Conservation (phyloP, 2,113 vertebrate genomes). For the Oplegnathus fasciatus region DNA sequence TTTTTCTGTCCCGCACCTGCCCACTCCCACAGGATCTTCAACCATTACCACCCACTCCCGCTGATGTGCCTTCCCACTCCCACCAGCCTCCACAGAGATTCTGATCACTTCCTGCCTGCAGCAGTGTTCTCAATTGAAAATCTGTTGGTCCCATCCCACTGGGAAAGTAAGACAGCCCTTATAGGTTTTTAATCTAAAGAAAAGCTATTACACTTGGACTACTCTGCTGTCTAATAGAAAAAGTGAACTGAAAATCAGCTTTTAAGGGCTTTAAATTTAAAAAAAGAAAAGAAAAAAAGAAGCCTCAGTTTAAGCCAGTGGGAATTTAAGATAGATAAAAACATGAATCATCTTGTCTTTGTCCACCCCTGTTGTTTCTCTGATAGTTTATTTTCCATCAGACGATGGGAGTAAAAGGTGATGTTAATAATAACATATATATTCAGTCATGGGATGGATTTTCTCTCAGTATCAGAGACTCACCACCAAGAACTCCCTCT, state of each 20-base stretch:
- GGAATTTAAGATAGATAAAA: not conserved
- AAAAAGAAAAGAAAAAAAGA: not conserved
- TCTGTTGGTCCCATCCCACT: constrained; percentile 6
- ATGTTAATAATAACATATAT: constrained; percentile 18
- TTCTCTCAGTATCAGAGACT: constrained; percentile 72
- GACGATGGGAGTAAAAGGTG: not conserved
- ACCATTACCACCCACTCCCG: constrained; percentile 36
- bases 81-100: constrained; percentile 43
- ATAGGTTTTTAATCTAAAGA: not conserved
- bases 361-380: not conserved
- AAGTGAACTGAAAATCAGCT: not conserved
- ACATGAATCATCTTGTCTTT: not conserved
- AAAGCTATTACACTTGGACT: constrained; percentile 2
- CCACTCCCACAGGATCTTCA: constrained; percentile 47
- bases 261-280: constrained; percentile 9
- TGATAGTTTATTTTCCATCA: not conserved
- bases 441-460: constrained; percentile 39
- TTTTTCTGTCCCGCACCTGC: constrained; percentile 48
- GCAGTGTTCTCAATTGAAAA: constrained; percentile 43
- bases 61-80: constrained; percentile 42
- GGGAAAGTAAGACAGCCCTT: constrained; percentile 15
- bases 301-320: not conserved
- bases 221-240: constrained; percentile 1
- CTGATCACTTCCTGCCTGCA: constrained; percentile 48
- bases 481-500: constrained; percentile 99